Conservation (phyloP, 2,113 vertebrate species). For the Narcine bancroftii region DNA sequence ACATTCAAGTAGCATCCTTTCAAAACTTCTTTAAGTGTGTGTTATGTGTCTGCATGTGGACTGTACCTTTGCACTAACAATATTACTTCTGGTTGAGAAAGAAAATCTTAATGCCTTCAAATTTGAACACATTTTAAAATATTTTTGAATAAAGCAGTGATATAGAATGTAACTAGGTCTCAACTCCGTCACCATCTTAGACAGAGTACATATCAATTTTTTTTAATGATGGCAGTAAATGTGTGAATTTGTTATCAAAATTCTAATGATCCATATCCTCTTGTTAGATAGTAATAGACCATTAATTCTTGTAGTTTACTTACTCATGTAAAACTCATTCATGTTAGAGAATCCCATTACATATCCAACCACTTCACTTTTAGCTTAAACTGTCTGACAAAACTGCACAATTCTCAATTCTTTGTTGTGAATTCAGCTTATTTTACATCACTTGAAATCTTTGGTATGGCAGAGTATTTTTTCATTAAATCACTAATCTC, state of each 20-base stretch:
- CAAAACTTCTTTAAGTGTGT: not conserved
- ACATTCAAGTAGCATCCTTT: not conserved
- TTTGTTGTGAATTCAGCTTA: constrained; percentile 22
- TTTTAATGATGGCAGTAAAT: not conserved
- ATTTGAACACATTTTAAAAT: not conserved
- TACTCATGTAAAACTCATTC: not conserved
- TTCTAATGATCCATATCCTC: not conserved
- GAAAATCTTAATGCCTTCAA: not conserved
- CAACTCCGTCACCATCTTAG: not conserved
- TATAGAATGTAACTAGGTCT: not conserved
- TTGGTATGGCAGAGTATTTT: constrained; percentile 6
- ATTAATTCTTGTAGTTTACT: not conserved
- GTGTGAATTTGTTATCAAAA: not conserved
- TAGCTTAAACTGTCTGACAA: not conserved
- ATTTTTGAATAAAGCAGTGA: not conserved
- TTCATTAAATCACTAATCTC: constrained; percentile 14
- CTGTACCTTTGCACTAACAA: not conserved
- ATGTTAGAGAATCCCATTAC: not conserved
- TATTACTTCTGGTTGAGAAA: not conserved
- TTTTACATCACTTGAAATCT: constrained; percentile 16
- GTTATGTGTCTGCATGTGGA: not conserved
- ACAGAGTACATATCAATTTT: not conserved
- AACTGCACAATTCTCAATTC: not conserved
- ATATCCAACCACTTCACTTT: not conserved
- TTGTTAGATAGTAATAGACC: not conserved